These are phyloP conservation scores for Rhodophaea formosa DNA, from an alignment of 2,888 invertebrate genomes.

Conservation along the genomic window DNA sequence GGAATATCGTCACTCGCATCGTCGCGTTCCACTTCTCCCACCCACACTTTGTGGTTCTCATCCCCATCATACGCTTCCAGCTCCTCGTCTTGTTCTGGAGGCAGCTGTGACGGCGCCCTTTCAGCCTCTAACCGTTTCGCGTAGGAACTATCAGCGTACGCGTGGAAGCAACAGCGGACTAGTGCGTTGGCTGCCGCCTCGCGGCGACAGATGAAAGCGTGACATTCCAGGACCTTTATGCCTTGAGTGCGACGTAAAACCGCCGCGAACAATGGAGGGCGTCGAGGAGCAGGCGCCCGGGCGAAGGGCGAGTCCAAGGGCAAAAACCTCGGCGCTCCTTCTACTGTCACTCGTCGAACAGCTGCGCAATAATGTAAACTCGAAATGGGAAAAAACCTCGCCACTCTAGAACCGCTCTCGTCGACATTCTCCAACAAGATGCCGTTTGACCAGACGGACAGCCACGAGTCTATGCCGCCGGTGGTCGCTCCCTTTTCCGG, in stretches of 20 bases:
- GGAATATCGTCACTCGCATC: conserved; percentile 86
- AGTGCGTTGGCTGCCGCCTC: conserved; percentile 98
- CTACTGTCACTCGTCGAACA: conserved; percentile 91
- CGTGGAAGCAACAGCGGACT: conserved; percentile 98
- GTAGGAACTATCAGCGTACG: conserved; percentile 97
- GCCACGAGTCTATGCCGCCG: conserved; percentile 96
- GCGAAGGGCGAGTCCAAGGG: conserved; percentile 98
- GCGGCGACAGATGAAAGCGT: conserved; percentile 98
- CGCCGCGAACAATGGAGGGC: conserved; percentile 98
- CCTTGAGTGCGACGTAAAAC: conserved; percentile 97
- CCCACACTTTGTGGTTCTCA: conserved; percentile 97
- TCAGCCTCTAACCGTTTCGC: conserved; percentile 90
- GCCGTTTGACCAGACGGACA: conserved; percentile 98
- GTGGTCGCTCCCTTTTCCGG: conserved; percentile 95
- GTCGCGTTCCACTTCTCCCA: conserved; percentile 89
- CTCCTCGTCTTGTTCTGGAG: conserved; percentile 84
- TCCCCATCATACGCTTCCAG: conserved; percentile 93
- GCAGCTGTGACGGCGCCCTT: conserved; percentile 65
- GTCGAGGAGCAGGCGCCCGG: conserved; percentile 93
- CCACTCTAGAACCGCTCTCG: conserved; percentile 95
- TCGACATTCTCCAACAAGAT: conserved; percentile 97
- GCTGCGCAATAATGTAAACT: conserved; percentile 97
- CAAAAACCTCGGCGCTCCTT: conserved; percentile 91
- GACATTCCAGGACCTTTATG: conserved; percentile 98
- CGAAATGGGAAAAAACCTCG: conserved; percentile 97